Conservation (phyloP, 2,113 vertebrate genomes). For the Ophiodon elongatus region DNA sequence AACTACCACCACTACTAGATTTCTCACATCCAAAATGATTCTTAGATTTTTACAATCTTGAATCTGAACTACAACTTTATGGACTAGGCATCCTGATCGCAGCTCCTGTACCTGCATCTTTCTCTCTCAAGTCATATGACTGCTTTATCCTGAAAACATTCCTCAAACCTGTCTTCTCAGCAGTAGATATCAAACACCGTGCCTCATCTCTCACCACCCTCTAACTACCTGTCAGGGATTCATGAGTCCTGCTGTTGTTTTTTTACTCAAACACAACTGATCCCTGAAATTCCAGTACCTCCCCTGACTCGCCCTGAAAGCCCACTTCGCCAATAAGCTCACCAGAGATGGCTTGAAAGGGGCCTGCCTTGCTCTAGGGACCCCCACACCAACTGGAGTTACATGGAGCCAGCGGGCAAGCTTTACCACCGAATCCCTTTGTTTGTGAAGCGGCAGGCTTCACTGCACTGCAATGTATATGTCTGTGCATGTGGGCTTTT, state of each 20-base stretch:
- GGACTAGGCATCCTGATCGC: neutral
- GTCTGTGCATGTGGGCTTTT: conserved; percentile 1
- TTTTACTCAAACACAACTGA: conserved; percentile 34
- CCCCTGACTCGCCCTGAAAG: conserved; percentile 17
- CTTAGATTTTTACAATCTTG: neutral
- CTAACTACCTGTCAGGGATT: conserved; percentile 6
- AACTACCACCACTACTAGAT: neutral
- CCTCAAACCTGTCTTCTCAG: conserved; percentile 3
- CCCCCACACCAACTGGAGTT: conserved; percentile 26
- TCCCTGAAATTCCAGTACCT: conserved; percentile 27
- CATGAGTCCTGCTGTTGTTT: conserved; percentile 26
- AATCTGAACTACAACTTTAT: neutral
- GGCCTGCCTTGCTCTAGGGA: conserved; percentile 34
- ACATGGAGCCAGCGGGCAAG: conserved; percentile 36
- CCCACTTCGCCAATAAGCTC: conserved; percentile 5
- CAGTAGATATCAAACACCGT: neutral
- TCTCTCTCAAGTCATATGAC: neutral
- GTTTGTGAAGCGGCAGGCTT: conserved; percentile 37
- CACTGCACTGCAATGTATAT: neutral
- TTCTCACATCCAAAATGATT: neutral
- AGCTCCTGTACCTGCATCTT: neutral
- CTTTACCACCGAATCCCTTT: conserved; percentile 27
- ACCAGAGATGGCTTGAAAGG: conserved; percentile 52
- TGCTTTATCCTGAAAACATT: conserved; percentile 4
- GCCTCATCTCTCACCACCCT: conserved; percentile 11